These are phyloP conservation scores for Myocastor coypus DNA, from an alignment of 2,113 vertebrate genomes.

Conservation along the genomic window DNA sequence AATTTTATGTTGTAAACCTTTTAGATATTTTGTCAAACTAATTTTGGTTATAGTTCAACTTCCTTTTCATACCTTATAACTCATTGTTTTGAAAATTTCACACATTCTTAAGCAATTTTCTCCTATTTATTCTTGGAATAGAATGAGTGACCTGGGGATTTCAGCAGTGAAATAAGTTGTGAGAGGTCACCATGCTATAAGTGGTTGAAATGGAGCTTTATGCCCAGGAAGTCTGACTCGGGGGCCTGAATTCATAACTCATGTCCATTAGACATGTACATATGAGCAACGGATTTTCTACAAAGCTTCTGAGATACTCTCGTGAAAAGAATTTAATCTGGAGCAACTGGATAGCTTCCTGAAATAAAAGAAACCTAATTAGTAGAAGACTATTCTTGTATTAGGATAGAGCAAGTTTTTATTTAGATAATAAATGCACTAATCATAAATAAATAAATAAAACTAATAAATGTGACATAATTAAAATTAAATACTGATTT, in stretches of 20 bases:
- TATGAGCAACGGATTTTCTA: neutral
- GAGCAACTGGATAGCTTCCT: neutral
- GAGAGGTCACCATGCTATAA: neutral
- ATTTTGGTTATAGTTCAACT: constrained; percentile 1
- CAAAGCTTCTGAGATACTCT: neutral
- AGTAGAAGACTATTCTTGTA: neutral
- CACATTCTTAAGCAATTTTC: neutral
- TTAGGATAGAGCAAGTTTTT: neutral
- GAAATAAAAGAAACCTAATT: neutral
- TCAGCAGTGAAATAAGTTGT: neutral
- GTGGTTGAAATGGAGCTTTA: neutral
- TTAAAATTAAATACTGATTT: constrained; percentile 35
- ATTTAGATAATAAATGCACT: neutral
- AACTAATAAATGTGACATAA: neutral
- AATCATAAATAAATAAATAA: neutral
- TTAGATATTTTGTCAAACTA: neutral
- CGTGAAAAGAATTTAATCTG: neutral
- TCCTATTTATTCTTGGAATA: neutral
- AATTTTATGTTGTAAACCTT: neutral
- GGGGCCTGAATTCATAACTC: neutral
- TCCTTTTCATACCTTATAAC: neutral
- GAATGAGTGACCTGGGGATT: neutral
- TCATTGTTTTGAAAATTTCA: neutral
- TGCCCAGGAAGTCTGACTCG: neutral
- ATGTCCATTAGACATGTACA: neutral